Evolutionary conservation across 2,797 vertebrate species (phyloP), one percentile per base, ranked within the genome.

Genomic region (Prunella strophiata): DNA sequence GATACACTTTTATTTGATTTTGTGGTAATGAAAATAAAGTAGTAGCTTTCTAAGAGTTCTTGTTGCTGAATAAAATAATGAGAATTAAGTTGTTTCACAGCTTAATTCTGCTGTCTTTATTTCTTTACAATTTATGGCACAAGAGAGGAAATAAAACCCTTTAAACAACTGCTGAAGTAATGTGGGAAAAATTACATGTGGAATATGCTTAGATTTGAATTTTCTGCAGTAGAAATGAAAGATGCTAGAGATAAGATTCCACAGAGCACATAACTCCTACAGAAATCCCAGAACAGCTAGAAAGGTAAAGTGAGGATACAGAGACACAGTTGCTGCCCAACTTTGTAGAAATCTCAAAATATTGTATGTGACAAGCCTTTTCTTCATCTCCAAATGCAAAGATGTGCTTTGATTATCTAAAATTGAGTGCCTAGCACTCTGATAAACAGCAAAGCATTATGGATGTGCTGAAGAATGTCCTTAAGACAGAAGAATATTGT

Each of bases 221-320:
- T 87, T 94, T 88, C 68, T 85, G 38, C 42, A 29, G 76, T 50
- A 80, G 82, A 50, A 89, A 67, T 89, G 93, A 85, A 80, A 91
- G 81, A 75, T 89, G 34, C 21, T 72, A 25, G 19, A 92, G 70
- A 92, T 87, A 94, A 93, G 65, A 79, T 85, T 74, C 29, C 50
- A 47, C 61, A 66, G 59, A 88, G 17, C 32, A 40, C n/a, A 81
- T 26, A 61, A 72, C 80, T 85, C 91, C 79, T 90, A 75, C 88
- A 90, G 85, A 88, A 94, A 93, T 86, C 83, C 26, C 73, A 81
- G 62, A 92, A 84, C 32, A 92, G n/a, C 68, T 73, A 59, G 40
- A 91, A 87, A 89, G 67, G 76, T 94, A 42, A 93, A 61, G 23
- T 52, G 51, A 90, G 91, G 90, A 75, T 75, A 88, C 47, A 38